phyloP scores from a whole-genome alignment of 2,113 vertebrate species.

The Choloepus hoffmanni region DNA sequence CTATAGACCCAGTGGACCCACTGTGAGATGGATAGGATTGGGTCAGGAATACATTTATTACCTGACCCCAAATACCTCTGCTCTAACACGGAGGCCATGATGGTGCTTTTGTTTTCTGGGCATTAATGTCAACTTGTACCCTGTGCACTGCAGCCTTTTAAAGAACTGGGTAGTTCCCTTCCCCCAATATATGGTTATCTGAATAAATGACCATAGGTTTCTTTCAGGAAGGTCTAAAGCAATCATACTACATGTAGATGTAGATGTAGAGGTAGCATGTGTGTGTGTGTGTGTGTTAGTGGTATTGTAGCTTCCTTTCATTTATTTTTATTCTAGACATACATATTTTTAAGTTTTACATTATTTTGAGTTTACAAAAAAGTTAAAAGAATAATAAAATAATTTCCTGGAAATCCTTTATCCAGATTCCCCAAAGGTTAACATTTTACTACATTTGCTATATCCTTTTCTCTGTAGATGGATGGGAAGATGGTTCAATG shows the following conservation, averaged over 20 bases:
- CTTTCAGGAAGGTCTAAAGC: neutral
- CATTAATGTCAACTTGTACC: neutral
- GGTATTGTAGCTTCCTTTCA: neutral
- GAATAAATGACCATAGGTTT: neutral
- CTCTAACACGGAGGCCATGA: neutral
- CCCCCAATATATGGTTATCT: neutral
- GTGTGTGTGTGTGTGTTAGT: neutral
- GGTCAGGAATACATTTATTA: neutral
- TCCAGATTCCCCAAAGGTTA: neutral
- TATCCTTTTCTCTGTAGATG: neutral
- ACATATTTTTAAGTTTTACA: neutral
- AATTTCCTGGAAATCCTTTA: neutral
- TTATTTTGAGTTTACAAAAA: slow-evolving; percentile 6
- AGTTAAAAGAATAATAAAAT: neutral
- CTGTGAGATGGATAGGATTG: neutral
- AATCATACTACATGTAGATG: too few species aligned
- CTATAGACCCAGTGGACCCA: neutral
- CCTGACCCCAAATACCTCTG: neutral
- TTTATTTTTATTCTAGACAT: neutral
- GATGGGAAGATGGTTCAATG: neutral
- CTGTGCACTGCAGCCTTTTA: neutral
- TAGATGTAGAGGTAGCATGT: too few species aligned
- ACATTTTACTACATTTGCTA: neutral
- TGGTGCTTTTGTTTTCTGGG: slow-evolving; percentile 10
- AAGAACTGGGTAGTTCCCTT: neutral